phyloP scores from a whole-genome alignment of 2,113 vertebrate species.

The Alosa alosa region DNA sequence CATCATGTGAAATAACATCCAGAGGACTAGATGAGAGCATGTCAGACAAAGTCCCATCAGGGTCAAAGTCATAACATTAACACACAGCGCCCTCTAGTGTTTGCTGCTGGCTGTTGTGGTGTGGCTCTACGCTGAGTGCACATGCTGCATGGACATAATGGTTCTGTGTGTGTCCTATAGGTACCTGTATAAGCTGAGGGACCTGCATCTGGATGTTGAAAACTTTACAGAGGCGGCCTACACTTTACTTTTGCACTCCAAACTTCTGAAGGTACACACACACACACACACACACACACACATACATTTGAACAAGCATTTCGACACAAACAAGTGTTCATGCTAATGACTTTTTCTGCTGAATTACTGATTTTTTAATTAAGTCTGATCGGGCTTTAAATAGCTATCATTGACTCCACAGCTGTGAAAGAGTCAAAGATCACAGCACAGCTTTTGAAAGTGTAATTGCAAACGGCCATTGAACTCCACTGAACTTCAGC shows the following conservation, averaged over 20 bases:
- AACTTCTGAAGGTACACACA: constrained; percentile 85
- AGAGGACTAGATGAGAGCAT: background rate
- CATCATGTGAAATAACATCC: background rate
- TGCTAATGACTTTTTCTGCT: background rate
- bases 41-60: background rate
- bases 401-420: too few species aligned
- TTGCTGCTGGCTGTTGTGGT: background rate
- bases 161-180: constrained; percentile 61
- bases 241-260: constrained; percentile 90
- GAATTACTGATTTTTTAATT: background rate
- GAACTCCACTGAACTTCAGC: background rate
- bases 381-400: too few species aligned
- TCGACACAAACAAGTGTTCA: background rate
- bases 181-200: constrained; percentile 92
- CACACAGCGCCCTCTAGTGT: background rate
- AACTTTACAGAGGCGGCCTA: constrained; percentile 97
- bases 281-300: constrained; percentile 3
- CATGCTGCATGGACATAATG: background rate
- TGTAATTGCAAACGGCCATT: background rate
- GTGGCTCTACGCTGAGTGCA: background rate
- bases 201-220: constrained; percentile 94
- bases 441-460: background rate
- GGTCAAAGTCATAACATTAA: background rate
- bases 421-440: background rate
- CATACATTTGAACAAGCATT: background rate